Base-by-base conservation (phyloP, 2,888 invertebrate genomes). In the Urechis unicinctus region DNA sequence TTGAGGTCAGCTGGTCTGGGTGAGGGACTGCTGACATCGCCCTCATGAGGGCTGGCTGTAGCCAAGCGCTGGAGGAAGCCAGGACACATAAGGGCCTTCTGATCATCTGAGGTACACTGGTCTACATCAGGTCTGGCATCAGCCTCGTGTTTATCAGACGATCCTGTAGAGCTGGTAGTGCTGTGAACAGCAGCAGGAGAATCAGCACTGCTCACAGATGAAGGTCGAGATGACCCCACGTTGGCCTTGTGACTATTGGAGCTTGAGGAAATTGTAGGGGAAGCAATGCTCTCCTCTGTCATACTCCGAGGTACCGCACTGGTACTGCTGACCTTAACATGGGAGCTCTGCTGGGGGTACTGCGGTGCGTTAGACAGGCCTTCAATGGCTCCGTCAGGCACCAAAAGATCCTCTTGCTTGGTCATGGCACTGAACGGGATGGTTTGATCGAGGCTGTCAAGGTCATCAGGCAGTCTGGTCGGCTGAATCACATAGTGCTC, bases 391-490 rank as follows among this genome's bases (percentile, higher is more conserved):
- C n/a, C 22, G 36, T 17, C 22, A 46, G 46, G 21, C 47, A 45
- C 29, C 21, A 47, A n/a, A 26, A 17, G n/a, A 22, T 24, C 41
- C 22, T 28, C 17, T n/a, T 45, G 44, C 29, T 53, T 36, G 5
- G 41, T 49, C 22, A 61, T 43, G 42, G 54, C 44, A 21, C 59
- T 58, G 46, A 61, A 61, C 29, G 59, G 55, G 4, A 61, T 61
- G 9, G 57, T 45, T 53, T 61, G 58, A 36, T 61, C 61, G 21
- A 60, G 22, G 22, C 44, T 49, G 25, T 48, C 58, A 3, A 53
- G 53, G 31, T 55, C 52, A 30, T 52, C 53, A 4, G 54, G 31
- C 13, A 53, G 31, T 5, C 43, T 42, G 2, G 55, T 45, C 13
- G 9, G 41, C 25, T 2, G 44, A n/a, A 25, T 22, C 29, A 22